Evolutionary conservation across 2,888 invertebrate genomes (phyloP), one percentile per base, ranked within the genome.

Genomic region (Chrysodeixis includens): DNA sequence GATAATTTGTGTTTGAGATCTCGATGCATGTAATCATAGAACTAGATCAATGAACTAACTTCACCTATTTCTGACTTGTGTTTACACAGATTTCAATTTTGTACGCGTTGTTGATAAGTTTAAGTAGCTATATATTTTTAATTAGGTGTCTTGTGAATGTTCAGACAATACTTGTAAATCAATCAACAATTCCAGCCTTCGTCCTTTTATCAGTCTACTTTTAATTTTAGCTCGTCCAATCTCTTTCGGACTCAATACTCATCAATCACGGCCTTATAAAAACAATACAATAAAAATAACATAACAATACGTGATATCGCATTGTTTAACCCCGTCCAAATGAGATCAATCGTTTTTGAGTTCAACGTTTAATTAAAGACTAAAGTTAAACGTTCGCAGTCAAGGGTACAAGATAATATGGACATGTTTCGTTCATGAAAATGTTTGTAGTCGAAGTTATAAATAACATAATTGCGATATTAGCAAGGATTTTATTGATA

Each of bases 391-490:
- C 49, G 59, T 51, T 60, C 60, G 30, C 62, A 65, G 62, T 69
- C 69, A 69, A 76, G 69, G 64, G 49, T 69, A 62, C 30, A 32
- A 57, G 73, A 71, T 74, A 61, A 51, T 59, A 56, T 56, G 32
- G 12, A 53, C 56, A 58, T 65, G 55, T 62, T 70, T 60, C n/a
- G 54, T 65, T 51, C 22, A 70, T 73, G 35, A 49, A 51, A 52
- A 57, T 35, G 30, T 55, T 60, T 40, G 52, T 53, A 56, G 56
- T 56, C 49, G n/a, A 10, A n/a, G n/a, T 20, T 70, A 73, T 66
- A 57, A 54, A 73, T 73, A 73, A 18, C 35, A 40, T 52, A 66
- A 66, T 32, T 52, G 62, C 67, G 22, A 40, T 56, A 70, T 66
- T 44, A 58, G 60, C 71, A 60, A 73, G 58, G 56, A 62, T 69